Conservation (phyloP, 2,797 vertebrate species). For the Numenius phaeopus region DNA sequence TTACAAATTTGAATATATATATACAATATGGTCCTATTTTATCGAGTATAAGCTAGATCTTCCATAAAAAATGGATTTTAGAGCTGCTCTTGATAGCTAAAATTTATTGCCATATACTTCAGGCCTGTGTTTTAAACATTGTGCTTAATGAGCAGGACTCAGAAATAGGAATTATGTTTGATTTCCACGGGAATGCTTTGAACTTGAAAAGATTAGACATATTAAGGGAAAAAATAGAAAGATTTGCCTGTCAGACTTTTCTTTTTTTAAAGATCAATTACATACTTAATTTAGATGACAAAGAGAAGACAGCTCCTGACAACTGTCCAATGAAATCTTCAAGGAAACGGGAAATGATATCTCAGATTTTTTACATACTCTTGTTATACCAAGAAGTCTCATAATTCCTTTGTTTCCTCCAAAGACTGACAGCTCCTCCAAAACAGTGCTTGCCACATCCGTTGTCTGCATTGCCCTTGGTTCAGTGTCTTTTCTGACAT, state of each 20-base stretch:
- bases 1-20: conserved; percentile 4
- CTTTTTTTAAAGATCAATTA: conserved; percentile 53
- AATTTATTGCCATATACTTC: conserved; percentile 17
- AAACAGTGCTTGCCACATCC: not conserved
- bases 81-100: conserved; percentile 11
- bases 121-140: conserved; percentile 34
- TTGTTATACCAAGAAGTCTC: not conserved
- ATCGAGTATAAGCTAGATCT: not conserved
- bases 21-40: conserved; percentile 8
- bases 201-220: conserved; percentile 65
- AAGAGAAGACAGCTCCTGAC: conserved; percentile 51
- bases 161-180: conserved; percentile 54
- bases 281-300: conserved; percentile 52
- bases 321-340: conserved; percentile 42
- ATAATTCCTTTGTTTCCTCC: not conserved
- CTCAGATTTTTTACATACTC: not conserved
- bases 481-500: not conserved
- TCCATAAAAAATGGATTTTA: conserved; percentile 50
- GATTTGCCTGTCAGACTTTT: conserved; percentile 34
- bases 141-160: conserved; percentile 47
- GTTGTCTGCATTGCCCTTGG: not conserved
- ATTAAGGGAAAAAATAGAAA: conserved; percentile 36
- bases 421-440: not conserved
- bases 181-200: conserved; percentile 60
- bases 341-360: conserved; percentile 15